Conservation (phyloP, 2,888 invertebrate species). For the Crematogaster levior region DNA sequence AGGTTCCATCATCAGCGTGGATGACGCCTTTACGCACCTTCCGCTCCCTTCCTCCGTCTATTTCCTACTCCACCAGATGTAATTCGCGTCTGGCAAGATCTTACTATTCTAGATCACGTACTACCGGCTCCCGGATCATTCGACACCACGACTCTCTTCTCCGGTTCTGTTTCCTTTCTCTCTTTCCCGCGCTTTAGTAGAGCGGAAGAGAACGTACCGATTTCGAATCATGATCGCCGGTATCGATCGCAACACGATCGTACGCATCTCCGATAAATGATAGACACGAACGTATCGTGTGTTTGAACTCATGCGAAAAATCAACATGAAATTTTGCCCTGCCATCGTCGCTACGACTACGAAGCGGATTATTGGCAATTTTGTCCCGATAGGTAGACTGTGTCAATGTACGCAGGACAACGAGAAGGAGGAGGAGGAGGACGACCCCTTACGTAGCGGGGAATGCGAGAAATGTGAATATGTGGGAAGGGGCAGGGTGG, state of each 20-base stretch:
- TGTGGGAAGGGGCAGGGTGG: slow-evolving; percentile 45
- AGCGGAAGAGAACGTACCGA: slow-evolving; percentile 76
- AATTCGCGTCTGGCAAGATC: slow-evolving; percentile 12
- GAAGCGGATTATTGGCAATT: background rate
- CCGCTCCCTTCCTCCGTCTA: background rate
- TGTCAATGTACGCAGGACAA: background rate
- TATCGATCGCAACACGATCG: slow-evolving; percentile 17
- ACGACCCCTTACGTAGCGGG: background rate
- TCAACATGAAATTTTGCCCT: background rate
- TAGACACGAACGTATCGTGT: background rate
- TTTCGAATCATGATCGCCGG: slow-evolving; percentile 65
- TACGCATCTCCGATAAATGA: slow-evolving; percentile 22
- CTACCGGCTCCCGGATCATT: slow-evolving; percentile 47
- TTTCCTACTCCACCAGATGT: background rate
- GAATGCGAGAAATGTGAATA: slow-evolving; percentile 8
- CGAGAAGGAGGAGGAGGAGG: background rate
- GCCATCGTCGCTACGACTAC: too few relatives aligned
- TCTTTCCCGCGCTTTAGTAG: slow-evolving; percentile 72
- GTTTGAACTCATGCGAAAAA: background rate
- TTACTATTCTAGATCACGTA: slow-evolving; percentile 43
- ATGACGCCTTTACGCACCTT: slow-evolving; percentile 14
- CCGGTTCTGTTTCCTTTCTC: slow-evolving; percentile 63
- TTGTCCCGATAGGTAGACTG: background rate
- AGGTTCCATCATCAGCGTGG: slow-evolving; percentile 19
- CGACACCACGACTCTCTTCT: slow-evolving; percentile 27